Evolutionary conservation across 2,888 invertebrate species (phyloP).

Genomic region (Brachylomia viminalis): DNA sequence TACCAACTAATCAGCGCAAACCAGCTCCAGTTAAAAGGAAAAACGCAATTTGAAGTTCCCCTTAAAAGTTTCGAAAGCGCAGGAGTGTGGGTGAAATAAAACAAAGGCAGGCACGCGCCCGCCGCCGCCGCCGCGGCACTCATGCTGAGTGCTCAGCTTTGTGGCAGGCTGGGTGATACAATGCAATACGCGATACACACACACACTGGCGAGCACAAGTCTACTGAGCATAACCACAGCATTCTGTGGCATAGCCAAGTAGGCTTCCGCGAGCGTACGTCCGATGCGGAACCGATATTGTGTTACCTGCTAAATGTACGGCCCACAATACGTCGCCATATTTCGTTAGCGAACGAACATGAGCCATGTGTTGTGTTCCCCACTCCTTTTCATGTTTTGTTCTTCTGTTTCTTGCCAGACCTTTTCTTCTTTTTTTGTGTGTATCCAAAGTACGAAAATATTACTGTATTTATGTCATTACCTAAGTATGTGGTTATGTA

Average conservation of each 20-base stretch:
- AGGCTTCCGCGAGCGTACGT: slow-evolving; percentile 63
- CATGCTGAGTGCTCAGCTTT: slow-evolving; percentile 89
- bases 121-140: slow-evolving; percentile 86
- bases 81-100: slow-evolving; percentile 89
- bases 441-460: neutral
- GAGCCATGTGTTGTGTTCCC: neutral
- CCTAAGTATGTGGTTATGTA: too few species aligned
- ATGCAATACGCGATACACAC: slow-evolving; percentile 79
- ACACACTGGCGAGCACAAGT: slow-evolving; percentile 67
- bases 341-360: slow-evolving; percentile 33
- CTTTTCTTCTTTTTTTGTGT: neutral
- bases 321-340: slow-evolving; percentile 35
- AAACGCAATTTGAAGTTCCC: slow-evolving; percentile 87
- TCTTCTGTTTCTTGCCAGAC: too few species aligned
- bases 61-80: slow-evolving; percentile 87
- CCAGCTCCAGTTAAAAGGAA: slow-evolving; percentile 81
- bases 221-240: slow-evolving; percentile 70
- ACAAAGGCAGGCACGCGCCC: slow-evolving; percentile 88
- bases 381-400: neutral
- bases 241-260: slow-evolving; percentile 71
- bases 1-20: slow-evolving; percentile 82
- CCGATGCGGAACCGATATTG: slow-evolving; percentile 73
- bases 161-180: slow-evolving; percentile 86
- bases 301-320: slow-evolving; percentile 65
- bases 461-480: neutral